Base-by-base conservation (phyloP, 2,113 vertebrate genomes). In the Oceanodroma tethys region DNA sequence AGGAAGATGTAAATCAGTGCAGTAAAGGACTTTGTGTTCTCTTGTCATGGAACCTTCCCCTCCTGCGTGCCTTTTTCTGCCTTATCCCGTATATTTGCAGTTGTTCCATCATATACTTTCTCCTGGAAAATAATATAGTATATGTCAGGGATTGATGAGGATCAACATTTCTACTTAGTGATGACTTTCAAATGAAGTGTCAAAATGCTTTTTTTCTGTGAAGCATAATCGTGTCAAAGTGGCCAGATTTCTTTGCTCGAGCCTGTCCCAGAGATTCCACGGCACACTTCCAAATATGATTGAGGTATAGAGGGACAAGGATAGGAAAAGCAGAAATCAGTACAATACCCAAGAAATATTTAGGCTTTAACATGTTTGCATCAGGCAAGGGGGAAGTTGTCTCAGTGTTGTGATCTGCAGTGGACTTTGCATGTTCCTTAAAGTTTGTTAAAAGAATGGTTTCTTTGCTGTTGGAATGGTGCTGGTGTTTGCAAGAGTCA, bases 351-450 rank as follows among this genome's bases (percentile, higher is more conserved):
- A 19, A 47, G 7, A 73, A 73, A 25, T 36, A 8, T 38, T 86
- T 27, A 45, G 45, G 25, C 23, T 83, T 86, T 82, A 13, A 43
- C 0, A 0, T 38, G 1, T 62, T 70, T 36, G 6, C 9, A 9
- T 48, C 14, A 13, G 22, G 12, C 20, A 20, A 21, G 21, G 9
- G 11, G 5, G 21, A 78, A 38, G 5, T 70, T 1, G 2, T 73
- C 47, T 68, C 7, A 34, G n/a, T 0, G 0, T 60, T 52, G 13
- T 29, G 29, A 29, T 73, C 7, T 42, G n/a, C 0, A 0, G 10
- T 42, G 38, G 27, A 79, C 27, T 58, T 70, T 42, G 9, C 22
- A 10, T n/a, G 7, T 45, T 79, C 27, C 30, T 30, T 40, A 43
- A 50, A 43, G 8, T 60, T 74, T 55, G 34, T 38, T 43, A 2